Evolutionary conservation across 2,888 invertebrate genomes (phyloP).

Genomic region (Drosophila affinis): DNA sequence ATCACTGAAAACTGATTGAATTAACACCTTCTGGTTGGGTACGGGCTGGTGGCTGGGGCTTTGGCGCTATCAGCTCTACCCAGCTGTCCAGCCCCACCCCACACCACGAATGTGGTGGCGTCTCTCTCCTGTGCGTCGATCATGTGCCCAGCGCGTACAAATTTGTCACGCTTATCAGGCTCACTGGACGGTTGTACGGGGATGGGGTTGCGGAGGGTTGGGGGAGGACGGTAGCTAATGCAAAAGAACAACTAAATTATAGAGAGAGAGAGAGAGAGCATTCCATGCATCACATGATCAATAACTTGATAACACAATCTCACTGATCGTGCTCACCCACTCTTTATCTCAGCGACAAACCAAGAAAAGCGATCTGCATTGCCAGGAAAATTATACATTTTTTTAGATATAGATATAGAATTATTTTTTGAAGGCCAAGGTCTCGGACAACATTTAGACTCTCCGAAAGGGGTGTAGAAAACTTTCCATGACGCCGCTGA

Average conservation of each 20-base stretch:
- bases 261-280: neutral
- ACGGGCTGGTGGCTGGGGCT: conserved; percentile 15
- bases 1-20: conserved; percentile 38
- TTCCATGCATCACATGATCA: neutral
- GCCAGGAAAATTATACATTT: no score
- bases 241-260: conserved; percentile 2
- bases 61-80: conserved; percentile 34
- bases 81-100: neutral
- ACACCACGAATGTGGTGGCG: conserved; percentile 11
- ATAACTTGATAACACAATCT: neutral
- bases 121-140: conserved; percentile 43
- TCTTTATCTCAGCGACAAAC: neutral
- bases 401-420: no score
- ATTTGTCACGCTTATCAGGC: conserved; percentile 74
- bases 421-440: neutral
- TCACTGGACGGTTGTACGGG: neutral
- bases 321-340: neutral
- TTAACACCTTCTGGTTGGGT: conserved; percentile 35
- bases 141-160: conserved; percentile 65
- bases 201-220: neutral
- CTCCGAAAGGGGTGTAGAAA: conserved; percentile 5
- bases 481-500: conserved; percentile 61
- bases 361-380: neutral
- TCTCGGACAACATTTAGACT: no score
- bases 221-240: neutral